Evolutionary conservation across 1,140 invertebrate genomes (phyloP).

Genomic region (Drosophila micromelanica): DNA sequence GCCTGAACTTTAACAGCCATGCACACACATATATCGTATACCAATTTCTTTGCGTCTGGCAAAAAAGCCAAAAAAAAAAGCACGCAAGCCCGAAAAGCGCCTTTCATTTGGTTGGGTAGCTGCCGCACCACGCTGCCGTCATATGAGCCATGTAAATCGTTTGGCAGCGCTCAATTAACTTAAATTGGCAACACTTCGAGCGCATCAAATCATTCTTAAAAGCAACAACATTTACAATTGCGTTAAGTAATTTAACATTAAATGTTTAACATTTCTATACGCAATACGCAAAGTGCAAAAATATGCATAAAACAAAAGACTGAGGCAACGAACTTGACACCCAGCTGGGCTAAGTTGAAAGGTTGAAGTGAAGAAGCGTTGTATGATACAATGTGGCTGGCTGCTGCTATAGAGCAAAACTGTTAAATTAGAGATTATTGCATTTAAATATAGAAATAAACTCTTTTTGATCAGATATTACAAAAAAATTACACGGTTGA

Average conservation of each 20-base stretch:
- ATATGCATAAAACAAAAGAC: constrained; percentile 61
- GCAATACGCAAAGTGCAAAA: constrained; percentile 38
- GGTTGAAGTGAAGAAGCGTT: not conserved
- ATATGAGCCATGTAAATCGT: constrained; percentile 57
- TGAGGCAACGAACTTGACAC: constrained; percentile 74
- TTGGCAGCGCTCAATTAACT: constrained; percentile 66
- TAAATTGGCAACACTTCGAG: constrained; percentile 61
- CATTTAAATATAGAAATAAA: not conserved
- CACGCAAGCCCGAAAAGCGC: constrained; percentile 18
- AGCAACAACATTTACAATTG: constrained; percentile 62
- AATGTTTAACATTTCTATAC: constrained; percentile 44
- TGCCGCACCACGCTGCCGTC: not conserved
- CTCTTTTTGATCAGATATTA: too few relatives aligned
- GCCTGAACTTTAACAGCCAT: constrained; percentile 19
- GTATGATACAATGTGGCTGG: too few relatives aligned
- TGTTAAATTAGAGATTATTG: not conserved
- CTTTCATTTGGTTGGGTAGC: constrained; percentile 13
- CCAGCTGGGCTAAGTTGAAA: constrained; percentile 14
- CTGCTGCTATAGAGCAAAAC: too few relatives aligned
- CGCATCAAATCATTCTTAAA: constrained; percentile 77
- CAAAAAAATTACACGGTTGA: not conserved
- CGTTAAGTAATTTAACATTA: constrained; percentile 71
- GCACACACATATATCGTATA: too few relatives aligned
- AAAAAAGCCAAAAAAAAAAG: not conserved
- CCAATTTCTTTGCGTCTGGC: constrained; percentile 35